Percentiles rank a stretch among this genome's conserved stretches.
phyloP scores from a whole-genome alignment of 2,113 vertebrate species.

The Anoura caudifer region DNA sequence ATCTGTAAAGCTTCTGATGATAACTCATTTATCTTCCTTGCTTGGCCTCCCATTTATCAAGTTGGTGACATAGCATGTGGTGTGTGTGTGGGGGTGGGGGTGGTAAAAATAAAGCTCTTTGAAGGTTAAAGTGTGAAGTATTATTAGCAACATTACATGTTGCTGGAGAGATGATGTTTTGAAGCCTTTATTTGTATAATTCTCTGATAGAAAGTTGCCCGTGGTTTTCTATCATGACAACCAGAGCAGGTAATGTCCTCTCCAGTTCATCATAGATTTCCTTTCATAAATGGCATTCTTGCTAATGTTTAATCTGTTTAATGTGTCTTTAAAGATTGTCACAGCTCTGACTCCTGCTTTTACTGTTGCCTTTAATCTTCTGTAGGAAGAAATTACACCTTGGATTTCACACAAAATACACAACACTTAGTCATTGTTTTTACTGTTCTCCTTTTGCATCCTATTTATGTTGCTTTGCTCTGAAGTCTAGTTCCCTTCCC shows the following conservation, averaged over 20 bases:
- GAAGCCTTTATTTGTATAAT: background rate
- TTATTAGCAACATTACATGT: background rate
- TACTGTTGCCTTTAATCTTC: conserved; percentile 66
- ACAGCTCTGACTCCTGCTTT: conserved; percentile 50
- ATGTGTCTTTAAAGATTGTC: conserved; percentile 52
- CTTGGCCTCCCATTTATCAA: background rate
- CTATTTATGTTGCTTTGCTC: conserved; percentile 73
- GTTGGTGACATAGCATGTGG: background rate
- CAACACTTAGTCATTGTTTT: conserved; percentile 59
- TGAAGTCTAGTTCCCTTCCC: conserved; percentile 58
- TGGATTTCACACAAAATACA: conserved; percentile 41
- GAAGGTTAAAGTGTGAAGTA: conserved; percentile 8
- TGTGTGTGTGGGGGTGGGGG: background rate
- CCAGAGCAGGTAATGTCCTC: background rate
- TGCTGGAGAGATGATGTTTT: background rate
- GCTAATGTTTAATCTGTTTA: conserved; percentile 54
- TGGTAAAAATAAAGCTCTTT: background rate
- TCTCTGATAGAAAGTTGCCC: background rate
- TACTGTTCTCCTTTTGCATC: conserved; percentile 59
- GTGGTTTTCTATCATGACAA: background rate
- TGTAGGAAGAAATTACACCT: conserved; percentile 71
- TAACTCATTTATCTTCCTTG: background rate
- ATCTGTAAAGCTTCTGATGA: background rate
- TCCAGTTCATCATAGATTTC: background rate
- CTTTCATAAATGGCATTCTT: conserved; percentile 43